Base-by-base conservation (phyloP, 2,797 vertebrate species). In the Centroberyx gerrardi region DNA sequence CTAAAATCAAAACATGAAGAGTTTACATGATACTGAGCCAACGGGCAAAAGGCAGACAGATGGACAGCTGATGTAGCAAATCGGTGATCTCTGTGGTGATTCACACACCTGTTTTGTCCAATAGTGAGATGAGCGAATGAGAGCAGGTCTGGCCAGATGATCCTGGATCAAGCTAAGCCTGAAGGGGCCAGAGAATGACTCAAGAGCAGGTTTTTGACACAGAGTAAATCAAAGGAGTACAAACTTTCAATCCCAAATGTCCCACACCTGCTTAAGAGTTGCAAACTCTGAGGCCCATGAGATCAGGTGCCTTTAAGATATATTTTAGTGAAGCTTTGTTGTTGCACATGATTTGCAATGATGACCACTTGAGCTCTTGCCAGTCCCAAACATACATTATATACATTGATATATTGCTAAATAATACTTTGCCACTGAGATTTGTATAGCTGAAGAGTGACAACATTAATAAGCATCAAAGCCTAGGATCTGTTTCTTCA, bases 101-200 rank as follows among this genome's bases (percentile, higher is more conserved):
- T 90, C 90, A 88, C 58, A 61, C 76, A 87, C 83, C 80, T 87
- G 86, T 67, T 81, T 55, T 4, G 61, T 88, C 85, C 82, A 88
- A 85, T 64, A 63, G 72, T 67, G 72, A 78, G 70, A 52, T 33
- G 36, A 76, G 84, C 68, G 76, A 72, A 76, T 33, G 28, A 56
- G 54, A 80, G 58, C 46, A 22, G n/a, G 53, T 54, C 33, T 49
- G 40, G 78, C 80, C 84, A 82, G 82, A 82, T 62, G 70, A 78
- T 85, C 62, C 53, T 84, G 89, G 88, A 88, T 38, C 61, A 5
- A 36, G 71, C 68, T 76, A 17, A 61, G 56, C 12, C 14, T 5
- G 40, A 74, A 31, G 63, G 42, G 18, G 76, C 87, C 92, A 88
- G 80, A 62, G 18, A 54, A 74, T 89, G 86, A 89, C 78, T 91